Percentiles rank a stretch among this genome's conserved stretches.
Conservation (phyloP, 2,113 vertebrate genomes). For the Alexandromys fortis region DNA sequence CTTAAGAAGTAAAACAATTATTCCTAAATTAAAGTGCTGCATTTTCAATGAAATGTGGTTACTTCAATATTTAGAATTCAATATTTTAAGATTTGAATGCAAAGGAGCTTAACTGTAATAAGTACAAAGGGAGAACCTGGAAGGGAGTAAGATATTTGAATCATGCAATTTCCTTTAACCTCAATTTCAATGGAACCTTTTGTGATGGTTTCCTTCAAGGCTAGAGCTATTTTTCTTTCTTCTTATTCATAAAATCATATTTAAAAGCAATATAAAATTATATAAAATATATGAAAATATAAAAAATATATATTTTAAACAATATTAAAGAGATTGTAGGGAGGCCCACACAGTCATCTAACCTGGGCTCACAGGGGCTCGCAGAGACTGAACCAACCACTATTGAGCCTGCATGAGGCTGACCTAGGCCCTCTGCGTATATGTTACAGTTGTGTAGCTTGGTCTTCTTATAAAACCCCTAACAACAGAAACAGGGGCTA, state of each 20-base stretch:
- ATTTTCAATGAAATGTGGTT: slow-evolving; percentile 58
- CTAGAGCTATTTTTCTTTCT: not conserved
- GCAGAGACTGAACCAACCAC: no score
- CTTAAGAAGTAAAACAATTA: slow-evolving; percentile 55
- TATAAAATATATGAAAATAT: not conserved
- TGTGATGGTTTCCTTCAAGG: slow-evolving; percentile 15
- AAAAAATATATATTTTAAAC: not conserved
- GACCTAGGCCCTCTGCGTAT: no score
- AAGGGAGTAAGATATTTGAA: slow-evolving; percentile 27
- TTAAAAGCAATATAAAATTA: not conserved
- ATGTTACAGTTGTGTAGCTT: no score
- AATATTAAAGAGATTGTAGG: not conserved
- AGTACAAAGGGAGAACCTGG: not conserved
- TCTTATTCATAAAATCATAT: slow-evolving; percentile 33
- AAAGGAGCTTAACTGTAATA: slow-evolving; percentile 62
- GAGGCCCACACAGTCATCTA: no score
- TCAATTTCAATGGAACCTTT: slow-evolving; percentile 44
- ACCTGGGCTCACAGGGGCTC: no score
- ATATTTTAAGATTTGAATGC: slow-evolving; percentile 57
- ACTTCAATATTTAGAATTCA: slow-evolving; percentile 67
- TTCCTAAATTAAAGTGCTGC: slow-evolving; percentile 57
- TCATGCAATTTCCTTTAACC: not conserved
- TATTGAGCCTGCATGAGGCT: no score
- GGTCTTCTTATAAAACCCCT: no score
- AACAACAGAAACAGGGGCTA: no score